These are phyloP conservation scores for Ormia ochracea DNA, from an alignment of 2,888 invertebrate genomes.

Conservation along the genomic window DNA sequence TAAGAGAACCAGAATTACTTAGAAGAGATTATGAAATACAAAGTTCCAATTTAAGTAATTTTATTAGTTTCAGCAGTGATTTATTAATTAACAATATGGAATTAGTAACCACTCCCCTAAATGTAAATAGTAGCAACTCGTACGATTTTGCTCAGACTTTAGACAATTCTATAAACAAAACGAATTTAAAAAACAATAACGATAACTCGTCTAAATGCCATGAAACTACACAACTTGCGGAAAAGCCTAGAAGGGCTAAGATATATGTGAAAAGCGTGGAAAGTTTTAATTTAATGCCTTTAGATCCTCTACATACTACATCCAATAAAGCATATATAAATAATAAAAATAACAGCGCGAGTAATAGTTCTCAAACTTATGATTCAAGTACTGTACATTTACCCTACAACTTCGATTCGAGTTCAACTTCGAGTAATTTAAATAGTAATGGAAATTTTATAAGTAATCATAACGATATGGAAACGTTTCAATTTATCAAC, in stretches of 20 bases:
- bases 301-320: constrained; percentile 18
- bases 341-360: constrained; percentile 17
- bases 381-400: constrained; percentile 55
- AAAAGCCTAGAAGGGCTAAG: constrained; percentile 72
- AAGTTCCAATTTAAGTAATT: constrained; percentile 36
- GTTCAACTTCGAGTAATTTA: constrained; percentile 29
- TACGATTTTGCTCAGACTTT: constrained; percentile 42
- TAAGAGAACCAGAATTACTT: constrained; percentile 72
- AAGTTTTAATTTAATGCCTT: constrained; percentile 58
- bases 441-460: constrained; percentile 37
- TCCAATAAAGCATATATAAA: constrained; percentile 28
- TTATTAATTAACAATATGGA: constrained; percentile 25
- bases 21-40: constrained; percentile 69
- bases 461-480: constrained; percentile 46
- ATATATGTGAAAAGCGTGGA: constrained; percentile 77
- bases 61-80: constrained; percentile 33
- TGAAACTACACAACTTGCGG: constrained; percentile 3
- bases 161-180: constrained; percentile 7
- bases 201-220: constrained; percentile 2
- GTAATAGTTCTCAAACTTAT: constrained; percentile 16
- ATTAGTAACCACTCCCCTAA: constrained; percentile 2
- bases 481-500: constrained; percentile 44
- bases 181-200: constrained; percentile 32
- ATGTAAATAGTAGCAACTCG: constrained; percentile 18
- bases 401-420: constrained; percentile 53